Evolutionary conservation across 2,888 invertebrate genomes (phyloP).

Genomic region (Agrypnus murinus): DNA sequence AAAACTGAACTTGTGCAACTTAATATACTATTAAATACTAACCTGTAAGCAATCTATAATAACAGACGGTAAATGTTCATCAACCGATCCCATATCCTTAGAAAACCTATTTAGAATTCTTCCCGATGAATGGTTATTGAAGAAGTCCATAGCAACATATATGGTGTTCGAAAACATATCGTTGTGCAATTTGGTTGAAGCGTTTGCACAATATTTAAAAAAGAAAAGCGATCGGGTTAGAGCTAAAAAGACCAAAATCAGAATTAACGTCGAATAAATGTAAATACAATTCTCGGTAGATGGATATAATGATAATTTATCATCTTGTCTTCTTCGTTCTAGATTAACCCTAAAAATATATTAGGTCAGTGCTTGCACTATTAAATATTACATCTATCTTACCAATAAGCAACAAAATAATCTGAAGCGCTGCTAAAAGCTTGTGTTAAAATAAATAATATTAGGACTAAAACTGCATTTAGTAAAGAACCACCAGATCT

Average conservation of each 20-base stretch:
- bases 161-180: slow-evolving; percentile 74
- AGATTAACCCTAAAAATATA: slow-evolving; percentile 64
- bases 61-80: slow-evolving; percentile 73
- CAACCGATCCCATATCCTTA: slow-evolving; percentile 79
- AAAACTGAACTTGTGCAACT: too few species aligned
- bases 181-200: slow-evolving; percentile 75
- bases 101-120: slow-evolving; percentile 82
- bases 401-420: slow-evolving; percentile 87
- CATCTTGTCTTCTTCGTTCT: slow-evolving; percentile 58
- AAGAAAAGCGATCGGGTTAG: slow-evolving; percentile 72
- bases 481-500: slow-evolving; percentile 81
- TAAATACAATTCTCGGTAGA: slow-evolving; percentile 66
- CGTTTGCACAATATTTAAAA: slow-evolving; percentile 72
- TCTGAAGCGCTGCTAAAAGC: slow-evolving; percentile 83
- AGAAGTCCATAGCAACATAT: slow-evolving; percentile 79
- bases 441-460: slow-evolving; percentile 81
- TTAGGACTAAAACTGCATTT: slow-evolving; percentile 75
- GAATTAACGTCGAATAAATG: slow-evolving; percentile 65
- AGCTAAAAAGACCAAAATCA: slow-evolving; percentile 67
- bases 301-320: slow-evolving; percentile 19
- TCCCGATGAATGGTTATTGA: slow-evolving; percentile 79
- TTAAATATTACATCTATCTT: slow-evolving; percentile 57
- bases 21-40: too few species aligned
- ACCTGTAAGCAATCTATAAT: slow-evolving; percentile 37
- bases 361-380: neutral